Conservation (phyloP, 2,888 invertebrate species). For the Rosalia funebris region DNA sequence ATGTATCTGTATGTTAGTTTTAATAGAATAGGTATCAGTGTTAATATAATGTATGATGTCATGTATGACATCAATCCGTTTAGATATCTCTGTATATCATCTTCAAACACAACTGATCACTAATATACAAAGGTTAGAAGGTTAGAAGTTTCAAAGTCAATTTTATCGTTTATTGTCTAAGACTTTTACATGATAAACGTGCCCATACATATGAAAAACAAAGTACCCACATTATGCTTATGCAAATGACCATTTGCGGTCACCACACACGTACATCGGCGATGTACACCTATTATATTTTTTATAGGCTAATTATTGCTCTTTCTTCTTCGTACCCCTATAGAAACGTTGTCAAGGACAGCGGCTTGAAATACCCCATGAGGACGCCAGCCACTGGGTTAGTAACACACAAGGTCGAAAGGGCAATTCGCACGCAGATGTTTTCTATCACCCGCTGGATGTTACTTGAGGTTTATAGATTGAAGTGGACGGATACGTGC, state of each 20-base stretch:
- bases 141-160: too few relatives aligned
- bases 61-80: too few relatives aligned
- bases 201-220: background rate
- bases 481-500: too few relatives aligned
- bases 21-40: too few relatives aligned
- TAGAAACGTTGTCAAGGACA: conserved; percentile 4
- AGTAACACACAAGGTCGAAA: conserved; percentile 22
- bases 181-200: too few relatives aligned
- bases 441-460: background rate
- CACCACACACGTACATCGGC: background rate
- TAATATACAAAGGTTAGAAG: too few relatives aligned
- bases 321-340: conserved; percentile 10
- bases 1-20: too few relatives aligned
- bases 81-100: too few relatives aligned
- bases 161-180: too few relatives aligned
- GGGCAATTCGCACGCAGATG: conserved; percentile 14
- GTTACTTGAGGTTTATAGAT: too few relatives aligned
- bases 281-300: background rate
- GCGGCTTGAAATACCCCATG: background rate
- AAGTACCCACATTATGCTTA: background rate
- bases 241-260: background rate
- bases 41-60: too few relatives aligned
- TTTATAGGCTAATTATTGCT: background rate
- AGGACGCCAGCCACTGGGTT: conserved; percentile 18
- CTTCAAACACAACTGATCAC: too few relatives aligned